These are phyloP conservation scores for Adelges cooleyi DNA, from an alignment of 1,140 invertebrate genomes.

Conservation along the genomic window DNA sequence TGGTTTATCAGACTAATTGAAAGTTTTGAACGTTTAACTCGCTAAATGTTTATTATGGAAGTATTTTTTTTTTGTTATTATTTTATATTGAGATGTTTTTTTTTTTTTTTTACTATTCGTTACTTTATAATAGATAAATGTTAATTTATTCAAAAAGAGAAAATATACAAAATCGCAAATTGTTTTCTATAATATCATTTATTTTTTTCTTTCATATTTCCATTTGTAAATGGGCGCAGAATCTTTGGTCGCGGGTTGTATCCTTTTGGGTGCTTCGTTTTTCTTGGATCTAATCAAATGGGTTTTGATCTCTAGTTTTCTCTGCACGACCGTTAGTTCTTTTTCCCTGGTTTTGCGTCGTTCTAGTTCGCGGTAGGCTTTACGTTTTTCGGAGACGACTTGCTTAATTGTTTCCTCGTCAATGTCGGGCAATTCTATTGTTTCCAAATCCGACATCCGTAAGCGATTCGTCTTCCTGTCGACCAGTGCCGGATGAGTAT, in stretches of 20 bases:
- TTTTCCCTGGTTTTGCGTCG: conserved; percentile 72
- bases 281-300: conserved; percentile 54
- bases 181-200: conserved; percentile 28
- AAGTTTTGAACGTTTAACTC: too few relatives aligned
- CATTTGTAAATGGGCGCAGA: conserved; percentile 74
- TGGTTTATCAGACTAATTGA: too few relatives aligned
- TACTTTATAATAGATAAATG: background rate
- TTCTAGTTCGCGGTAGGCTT: conserved; percentile 62
- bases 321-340: conserved; percentile 64
- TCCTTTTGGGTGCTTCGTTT: conserved; percentile 49
- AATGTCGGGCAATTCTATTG: conserved; percentile 45
- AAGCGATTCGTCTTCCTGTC: conserved; percentile 56
- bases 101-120: background rate
- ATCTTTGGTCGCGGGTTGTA: conserved; percentile 54
- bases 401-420: conserved; percentile 40
- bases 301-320: conserved; percentile 71
- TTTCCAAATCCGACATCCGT: conserved; percentile 48
- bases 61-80: too few relatives aligned
- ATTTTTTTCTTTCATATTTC: conserved; percentile 73
- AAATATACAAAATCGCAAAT: background rate
- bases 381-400: conserved; percentile 44
- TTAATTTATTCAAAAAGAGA: background rate
- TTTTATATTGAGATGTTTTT: too few relatives aligned
- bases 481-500: conserved; percentile 61
- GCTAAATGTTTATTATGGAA: too few relatives aligned